Percentiles rank a stretch among this genome's conserved stretches.
Evolutionary conservation across 2,888 invertebrate genomes (phyloP).

Genomic region (Ferdinandea cuprea): DNA sequence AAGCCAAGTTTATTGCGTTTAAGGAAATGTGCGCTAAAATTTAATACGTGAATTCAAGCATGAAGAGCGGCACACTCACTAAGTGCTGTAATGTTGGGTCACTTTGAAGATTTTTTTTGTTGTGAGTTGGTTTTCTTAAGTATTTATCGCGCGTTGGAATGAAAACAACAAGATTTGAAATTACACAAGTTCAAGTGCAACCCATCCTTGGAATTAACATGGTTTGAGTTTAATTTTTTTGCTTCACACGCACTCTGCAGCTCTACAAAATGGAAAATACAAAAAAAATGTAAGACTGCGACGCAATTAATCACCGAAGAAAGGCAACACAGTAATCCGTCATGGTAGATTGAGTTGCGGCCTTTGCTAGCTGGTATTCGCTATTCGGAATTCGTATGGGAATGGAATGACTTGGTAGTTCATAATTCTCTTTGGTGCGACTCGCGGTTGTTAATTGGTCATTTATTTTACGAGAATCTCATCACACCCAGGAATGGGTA

Average conservation of each 20-base stretch:
- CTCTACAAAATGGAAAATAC: neutral
- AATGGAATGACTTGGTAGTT: slow-evolving; percentile 9
- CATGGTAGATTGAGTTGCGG: slow-evolving; percentile 35
- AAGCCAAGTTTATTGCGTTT: slow-evolving; percentile 24
- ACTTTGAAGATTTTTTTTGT: slow-evolving; percentile 4
- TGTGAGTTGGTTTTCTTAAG: neutral
- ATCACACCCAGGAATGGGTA: no score
- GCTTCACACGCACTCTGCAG: slow-evolving; percentile 38
- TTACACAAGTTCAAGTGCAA: slow-evolving; percentile 68
- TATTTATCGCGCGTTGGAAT: slow-evolving; percentile 6
- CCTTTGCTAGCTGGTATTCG: neutral
- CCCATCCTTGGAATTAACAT: slow-evolving; percentile 24
- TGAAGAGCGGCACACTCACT: slow-evolving; percentile 48
- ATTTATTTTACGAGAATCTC: slow-evolving; percentile 37
- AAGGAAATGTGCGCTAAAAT: slow-evolving; percentile 44
- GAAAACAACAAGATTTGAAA: slow-evolving; percentile 30
- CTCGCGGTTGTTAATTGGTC: slow-evolving; percentile 46
- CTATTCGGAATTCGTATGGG: slow-evolving; percentile 23
- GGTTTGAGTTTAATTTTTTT: slow-evolving; percentile 4
- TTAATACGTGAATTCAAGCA: slow-evolving; percentile 56
- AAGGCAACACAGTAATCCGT: slow-evolving; percentile 45
- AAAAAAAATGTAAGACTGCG: slow-evolving; percentile 35
- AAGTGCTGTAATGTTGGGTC: slow-evolving; percentile 32
- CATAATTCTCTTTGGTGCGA: neutral
- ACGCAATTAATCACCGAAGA: slow-evolving; percentile 65